These are phyloP conservation scores for Haliclona indistincta DNA, from an alignment of 37 sponge, comb jelly and placozoan species.

Conservation along the genomic window DNA sequence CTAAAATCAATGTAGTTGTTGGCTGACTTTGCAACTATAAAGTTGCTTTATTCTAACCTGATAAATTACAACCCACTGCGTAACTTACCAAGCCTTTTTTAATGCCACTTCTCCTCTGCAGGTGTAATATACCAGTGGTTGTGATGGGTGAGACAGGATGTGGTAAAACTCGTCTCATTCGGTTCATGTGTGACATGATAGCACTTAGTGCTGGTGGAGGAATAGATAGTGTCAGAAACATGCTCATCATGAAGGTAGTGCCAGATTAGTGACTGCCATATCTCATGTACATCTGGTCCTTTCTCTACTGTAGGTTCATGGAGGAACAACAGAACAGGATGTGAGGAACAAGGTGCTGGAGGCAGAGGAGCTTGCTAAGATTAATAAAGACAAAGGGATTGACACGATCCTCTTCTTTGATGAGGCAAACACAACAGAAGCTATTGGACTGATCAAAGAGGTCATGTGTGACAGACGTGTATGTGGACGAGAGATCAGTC, in stretches of 20 bases:
- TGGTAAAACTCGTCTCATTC: slow-evolving; percentile 88
- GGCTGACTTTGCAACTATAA: too few relatives aligned
- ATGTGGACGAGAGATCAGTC: slow-evolving; percentile 49
- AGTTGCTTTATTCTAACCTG: too few relatives aligned
- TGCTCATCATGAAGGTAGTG: slow-evolving; percentile 64
- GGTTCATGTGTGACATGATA: slow-evolving; percentile 80
- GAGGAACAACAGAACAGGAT: slow-evolving; percentile 73
- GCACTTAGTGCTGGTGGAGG: background rate
- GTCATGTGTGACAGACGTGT: slow-evolving; percentile 89
- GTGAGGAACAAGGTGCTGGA: slow-evolving; percentile 41
- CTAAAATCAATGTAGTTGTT: too few relatives aligned
- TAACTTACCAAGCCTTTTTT: too few relatives aligned
- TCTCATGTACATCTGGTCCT: too few relatives aligned
- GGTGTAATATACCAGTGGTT: slow-evolving; percentile 87
- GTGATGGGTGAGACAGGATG: slow-evolving; percentile 98
- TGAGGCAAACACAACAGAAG: slow-evolving; percentile 93
- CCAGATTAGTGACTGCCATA: too few relatives aligned
- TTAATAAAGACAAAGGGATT: slow-evolving; percentile 15
- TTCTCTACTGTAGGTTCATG: too few relatives aligned
- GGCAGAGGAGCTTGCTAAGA: slow-evolving; percentile 57
- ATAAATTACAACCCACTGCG: too few relatives aligned
- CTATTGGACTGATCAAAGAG: slow-evolving; percentile 92
- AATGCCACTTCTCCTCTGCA: background rate
- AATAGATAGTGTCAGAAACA: slow-evolving; percentile 12
- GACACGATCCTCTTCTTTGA: slow-evolving; percentile 95